These are phyloP conservation scores for Silurus lanzhouensis DNA, from an alignment of 2,797 vertebrate genomes.

Conservation along the genomic window DNA sequence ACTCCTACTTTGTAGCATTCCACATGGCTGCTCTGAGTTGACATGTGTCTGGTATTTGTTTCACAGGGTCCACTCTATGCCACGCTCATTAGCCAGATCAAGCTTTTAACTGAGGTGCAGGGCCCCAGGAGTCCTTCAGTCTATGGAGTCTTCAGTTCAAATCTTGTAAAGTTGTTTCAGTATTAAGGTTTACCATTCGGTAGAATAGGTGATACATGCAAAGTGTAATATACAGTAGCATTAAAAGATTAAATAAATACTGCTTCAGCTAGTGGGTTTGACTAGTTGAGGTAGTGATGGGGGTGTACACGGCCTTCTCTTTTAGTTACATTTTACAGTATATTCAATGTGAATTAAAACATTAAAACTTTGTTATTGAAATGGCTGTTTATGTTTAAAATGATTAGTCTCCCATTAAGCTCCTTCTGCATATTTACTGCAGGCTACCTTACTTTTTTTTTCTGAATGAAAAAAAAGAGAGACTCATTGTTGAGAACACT, in stretches of 20 bases:
- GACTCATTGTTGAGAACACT: constrained; percentile 1
- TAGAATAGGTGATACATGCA: neutral
- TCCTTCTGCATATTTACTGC: neutral
- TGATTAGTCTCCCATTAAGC: neutral
- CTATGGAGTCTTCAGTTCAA: neutral
- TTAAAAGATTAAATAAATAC: neutral
- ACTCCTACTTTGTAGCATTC: neutral
- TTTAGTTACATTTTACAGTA: no score
- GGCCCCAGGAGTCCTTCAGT: constrained; percentile 19
- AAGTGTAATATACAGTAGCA: neutral
- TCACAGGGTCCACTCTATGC: constrained; percentile 54
- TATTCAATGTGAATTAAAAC: neutral
- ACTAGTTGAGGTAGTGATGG: neutral
- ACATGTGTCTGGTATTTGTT: constrained; percentile 61
- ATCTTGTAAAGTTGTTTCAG: neutral
- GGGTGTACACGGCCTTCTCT: neutral
- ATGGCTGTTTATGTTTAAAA: neutral
- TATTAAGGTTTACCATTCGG: neutral
- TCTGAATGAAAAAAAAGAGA: constrained; percentile 26
- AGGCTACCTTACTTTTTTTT: constrained; percentile 23
- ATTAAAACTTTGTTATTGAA: neutral
- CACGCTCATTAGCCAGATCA: constrained; percentile 68
- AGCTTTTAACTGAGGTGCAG: constrained; percentile 67
- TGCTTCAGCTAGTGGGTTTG: neutral
- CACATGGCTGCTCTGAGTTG: constrained; percentile 67